Percentiles rank a stretch among this genome's conserved stretches.
Evolutionary conservation across 2,797 vertebrate species (phyloP).

Genomic region (Neomorphus geoffroyi): DNA sequence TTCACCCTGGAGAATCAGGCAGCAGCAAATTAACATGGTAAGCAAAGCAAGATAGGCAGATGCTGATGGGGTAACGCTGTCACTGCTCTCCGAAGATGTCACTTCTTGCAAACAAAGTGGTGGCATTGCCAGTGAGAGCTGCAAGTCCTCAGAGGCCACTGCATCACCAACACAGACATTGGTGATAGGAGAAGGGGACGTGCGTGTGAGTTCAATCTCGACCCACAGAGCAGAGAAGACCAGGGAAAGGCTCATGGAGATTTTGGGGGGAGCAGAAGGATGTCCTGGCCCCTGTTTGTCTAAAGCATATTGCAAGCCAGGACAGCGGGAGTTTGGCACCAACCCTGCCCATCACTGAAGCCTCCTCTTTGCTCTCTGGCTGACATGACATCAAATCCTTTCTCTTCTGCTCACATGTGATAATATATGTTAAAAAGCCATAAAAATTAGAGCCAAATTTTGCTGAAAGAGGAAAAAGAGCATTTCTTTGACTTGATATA

Average conservation of each 20-base stretch:
- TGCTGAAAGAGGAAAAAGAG: neutral
- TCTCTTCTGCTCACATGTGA: neutral
- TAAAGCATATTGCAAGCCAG: fast-evolving
- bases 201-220: neutral
- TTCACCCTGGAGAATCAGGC: conserved; percentile 42
- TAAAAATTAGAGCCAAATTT: neutral
- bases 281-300: neutral
- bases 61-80: neutral
- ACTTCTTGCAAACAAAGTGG: neutral
- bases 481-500: neutral
- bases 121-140: neutral
- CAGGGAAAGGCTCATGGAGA: neutral
- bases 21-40: neutral
- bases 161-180: fast-evolving
- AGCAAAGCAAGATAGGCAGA: neutral
- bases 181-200: fast-evolving
- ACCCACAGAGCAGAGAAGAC: neutral
- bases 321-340: neutral
- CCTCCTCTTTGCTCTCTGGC: neutral
- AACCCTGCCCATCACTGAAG: neutral
- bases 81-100: neutral
- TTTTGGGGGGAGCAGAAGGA: neutral
- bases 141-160: neutral
- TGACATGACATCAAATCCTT: neutral
- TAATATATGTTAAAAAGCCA: neutral